A percentile compares a stretch with the other conserved stretches of the same genome.
Conservation (phyloP, 2,797 vertebrate species). For the Ctenochaetus hawaiiensis region DNA sequence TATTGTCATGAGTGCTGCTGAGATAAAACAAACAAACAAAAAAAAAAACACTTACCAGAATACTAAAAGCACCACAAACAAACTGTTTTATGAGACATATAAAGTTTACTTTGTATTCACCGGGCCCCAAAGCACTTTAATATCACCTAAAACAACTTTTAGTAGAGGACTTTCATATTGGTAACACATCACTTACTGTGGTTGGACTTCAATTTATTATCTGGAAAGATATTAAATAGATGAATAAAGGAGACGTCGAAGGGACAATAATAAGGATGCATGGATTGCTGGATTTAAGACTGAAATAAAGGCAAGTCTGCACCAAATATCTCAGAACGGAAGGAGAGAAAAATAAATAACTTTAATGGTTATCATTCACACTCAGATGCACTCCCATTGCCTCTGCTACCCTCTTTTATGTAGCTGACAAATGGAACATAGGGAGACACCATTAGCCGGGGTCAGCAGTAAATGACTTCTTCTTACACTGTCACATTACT, state of each 20-base stretch:
- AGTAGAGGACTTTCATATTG: conserved; percentile 33
- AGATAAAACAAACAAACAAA: not conserved
- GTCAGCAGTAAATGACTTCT: conserved; percentile 1
- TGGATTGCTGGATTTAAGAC: conserved; percentile 31
- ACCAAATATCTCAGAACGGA: conserved; percentile 1
- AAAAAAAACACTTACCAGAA: conserved; percentile 42
- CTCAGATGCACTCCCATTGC: not conserved
- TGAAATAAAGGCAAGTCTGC: conserved; percentile 24
- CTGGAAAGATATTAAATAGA: conserved; percentile 42
- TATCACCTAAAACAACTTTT: conserved; percentile 45
- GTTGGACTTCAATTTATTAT: conserved; percentile 33
- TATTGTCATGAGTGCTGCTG: conserved; percentile 42
- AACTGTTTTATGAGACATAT: conserved; percentile 49
- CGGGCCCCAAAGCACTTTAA: conserved; percentile 30
- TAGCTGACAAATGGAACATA: not conserved
- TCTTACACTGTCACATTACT: conserved; percentile 8
- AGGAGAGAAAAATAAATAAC: conserved; percentile 24
- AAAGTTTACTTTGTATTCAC: conserved; percentile 47
- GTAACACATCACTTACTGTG: conserved; percentile 34
- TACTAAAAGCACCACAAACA: conserved; percentile 49
- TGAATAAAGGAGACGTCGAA: conserved; percentile 20
- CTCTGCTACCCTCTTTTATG: conserved; percentile 2
- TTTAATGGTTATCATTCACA: conserved; percentile 1
- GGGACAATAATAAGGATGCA: conserved; percentile 28
- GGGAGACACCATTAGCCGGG: conserved; percentile 10